These are phyloP conservation scores for Campopleginae sp. DNA, from an alignment of 2,888 invertebrate genomes.

Conservation along the genomic window DNA sequence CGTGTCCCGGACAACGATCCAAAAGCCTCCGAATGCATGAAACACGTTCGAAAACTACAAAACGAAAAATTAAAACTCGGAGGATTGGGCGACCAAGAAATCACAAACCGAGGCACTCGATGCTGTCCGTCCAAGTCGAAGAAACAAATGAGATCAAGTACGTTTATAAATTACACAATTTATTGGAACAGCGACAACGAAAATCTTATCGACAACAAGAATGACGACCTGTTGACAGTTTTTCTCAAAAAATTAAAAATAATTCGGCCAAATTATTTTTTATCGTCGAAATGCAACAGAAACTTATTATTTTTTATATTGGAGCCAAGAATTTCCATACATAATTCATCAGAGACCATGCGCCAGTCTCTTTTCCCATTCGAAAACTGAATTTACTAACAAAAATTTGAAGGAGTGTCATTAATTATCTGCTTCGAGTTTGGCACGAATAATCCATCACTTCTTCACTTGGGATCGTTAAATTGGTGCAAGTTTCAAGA, in stretches of 20 bases:
- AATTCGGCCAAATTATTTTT: neutral
- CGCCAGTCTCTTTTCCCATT: no score
- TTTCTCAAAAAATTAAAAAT: neutral
- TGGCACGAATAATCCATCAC: no score
- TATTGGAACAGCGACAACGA: neutral
- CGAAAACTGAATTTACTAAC: no score
- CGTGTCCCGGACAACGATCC: constrained; percentile 60
- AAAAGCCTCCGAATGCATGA: constrained; percentile 71
- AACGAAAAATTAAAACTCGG: constrained; percentile 64
- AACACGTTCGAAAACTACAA: constrained; percentile 65
- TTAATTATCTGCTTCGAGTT: no score
- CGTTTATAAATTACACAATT: constrained; percentile 16
- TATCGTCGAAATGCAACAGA: no score
- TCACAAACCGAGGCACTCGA: constrained; percentile 62
- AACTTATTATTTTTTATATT: no score
- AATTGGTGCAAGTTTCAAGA: neutral
- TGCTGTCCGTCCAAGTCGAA: constrained; percentile 52
- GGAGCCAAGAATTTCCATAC: no score
- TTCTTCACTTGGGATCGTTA: neutral
- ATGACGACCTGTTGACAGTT: neutral
- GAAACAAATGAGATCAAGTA: constrained; percentile 39
- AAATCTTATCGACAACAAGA: neutral
- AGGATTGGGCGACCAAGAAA: constrained; percentile 51
- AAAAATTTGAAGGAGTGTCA: no score
- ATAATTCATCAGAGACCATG: no score